These are phyloP conservation scores for Darevskia nairensis DNA, from an alignment of 2,797 vertebrate species.

Conservation along the genomic window DNA sequence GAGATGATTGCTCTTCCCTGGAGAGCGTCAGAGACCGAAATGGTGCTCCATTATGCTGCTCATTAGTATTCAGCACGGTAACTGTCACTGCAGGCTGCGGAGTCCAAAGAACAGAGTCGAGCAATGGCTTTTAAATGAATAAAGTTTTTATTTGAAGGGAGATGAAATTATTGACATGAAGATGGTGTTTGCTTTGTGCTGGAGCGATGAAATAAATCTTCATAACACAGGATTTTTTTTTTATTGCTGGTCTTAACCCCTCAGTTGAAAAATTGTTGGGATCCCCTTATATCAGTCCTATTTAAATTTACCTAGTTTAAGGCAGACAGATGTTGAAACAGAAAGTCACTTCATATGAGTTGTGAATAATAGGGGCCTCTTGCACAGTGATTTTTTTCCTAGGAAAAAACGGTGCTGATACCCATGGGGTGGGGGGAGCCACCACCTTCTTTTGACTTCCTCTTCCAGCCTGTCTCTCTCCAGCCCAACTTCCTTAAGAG, in stretches of 20 bases:
- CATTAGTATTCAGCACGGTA: constrained; percentile 65
- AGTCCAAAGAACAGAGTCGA: constrained; percentile 58
- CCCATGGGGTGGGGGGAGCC: background rate
- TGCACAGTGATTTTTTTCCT: no score
- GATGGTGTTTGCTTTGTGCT: constrained; percentile 49
- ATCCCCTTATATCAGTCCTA: background rate
- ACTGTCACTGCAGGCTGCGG: constrained; percentile 42
- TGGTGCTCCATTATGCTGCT: constrained; percentile 64
- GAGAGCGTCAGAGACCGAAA: constrained; percentile 66
- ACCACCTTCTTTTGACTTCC: background rate
- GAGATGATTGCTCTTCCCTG: constrained; percentile 66
- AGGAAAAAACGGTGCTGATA: no score
- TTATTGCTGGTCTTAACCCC: constrained; percentile 26
- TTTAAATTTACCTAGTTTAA: background rate
- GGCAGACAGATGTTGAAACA: background rate
- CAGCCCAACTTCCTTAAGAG: background rate
- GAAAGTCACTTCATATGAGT: background rate
- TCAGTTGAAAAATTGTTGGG: constrained; percentile 8
- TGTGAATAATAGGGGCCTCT: background rate
- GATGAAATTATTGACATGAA: constrained; percentile 50
- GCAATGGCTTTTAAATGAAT: constrained; percentile 60
- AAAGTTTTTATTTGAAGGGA: constrained; percentile 59
- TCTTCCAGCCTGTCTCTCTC: background rate
- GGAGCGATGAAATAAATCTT: constrained; percentile 44
- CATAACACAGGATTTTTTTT: constrained; percentile 16